A percentile compares a stretch with the other conserved stretches of the same genome.
Evolutionary conservation across 30 jellyfish, hydroid and myxozoan species (phyloP).

Genomic region (Turritopsis rubra): DNA sequence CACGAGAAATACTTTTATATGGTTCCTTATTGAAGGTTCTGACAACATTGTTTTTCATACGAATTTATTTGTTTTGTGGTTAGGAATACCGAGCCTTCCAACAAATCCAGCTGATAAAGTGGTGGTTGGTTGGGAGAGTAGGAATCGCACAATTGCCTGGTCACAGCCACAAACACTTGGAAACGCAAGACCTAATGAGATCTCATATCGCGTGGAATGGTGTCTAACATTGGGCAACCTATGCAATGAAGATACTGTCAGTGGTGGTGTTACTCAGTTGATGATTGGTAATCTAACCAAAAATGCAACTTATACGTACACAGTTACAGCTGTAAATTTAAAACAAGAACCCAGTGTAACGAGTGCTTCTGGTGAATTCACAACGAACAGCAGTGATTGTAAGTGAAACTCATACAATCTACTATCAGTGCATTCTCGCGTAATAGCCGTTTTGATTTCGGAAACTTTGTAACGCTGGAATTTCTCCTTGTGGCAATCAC

Average conservation of each 20-base stretch:
- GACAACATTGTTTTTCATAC: background rate
- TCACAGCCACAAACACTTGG: background rate
- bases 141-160: background rate
- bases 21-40: too few relatives aligned
- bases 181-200: background rate
- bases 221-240: background rate
- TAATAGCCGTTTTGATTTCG: too few relatives aligned
- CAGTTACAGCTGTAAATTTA: background rate
- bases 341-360: background rate
- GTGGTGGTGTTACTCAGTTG: background rate
- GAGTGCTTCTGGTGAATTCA: background rate
- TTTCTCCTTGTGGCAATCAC: too few relatives aligned
- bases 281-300: background rate
- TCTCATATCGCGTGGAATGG: constrained; percentile 1
- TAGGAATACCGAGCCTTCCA: background rate
- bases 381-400: constrained; percentile 7
- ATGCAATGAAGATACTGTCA: background rate
- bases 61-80: background rate
- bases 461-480: too few relatives aligned
- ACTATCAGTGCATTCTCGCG: too few relatives aligned
- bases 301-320: background rate
- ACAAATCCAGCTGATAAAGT: background rate
- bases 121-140: background rate
- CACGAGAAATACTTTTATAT: too few relatives aligned
- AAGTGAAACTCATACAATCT: background rate